Evolutionary conservation across 2,797 vertebrate genomes (phyloP).

Genomic region (Capromys pilorides): DNA sequence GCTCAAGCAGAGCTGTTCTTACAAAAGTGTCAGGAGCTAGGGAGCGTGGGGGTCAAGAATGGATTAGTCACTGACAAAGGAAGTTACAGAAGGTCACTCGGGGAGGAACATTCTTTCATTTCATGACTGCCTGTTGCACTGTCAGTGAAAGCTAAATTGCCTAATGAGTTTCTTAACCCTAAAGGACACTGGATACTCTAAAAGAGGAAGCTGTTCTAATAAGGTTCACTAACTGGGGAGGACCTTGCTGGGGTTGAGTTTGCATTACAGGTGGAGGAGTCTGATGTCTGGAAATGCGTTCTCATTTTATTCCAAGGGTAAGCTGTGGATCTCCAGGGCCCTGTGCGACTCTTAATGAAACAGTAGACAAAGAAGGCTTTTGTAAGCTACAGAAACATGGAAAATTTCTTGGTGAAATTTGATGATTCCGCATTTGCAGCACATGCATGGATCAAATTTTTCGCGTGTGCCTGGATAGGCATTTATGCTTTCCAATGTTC

Average conservation of each 20-base stretch:
- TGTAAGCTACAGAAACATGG: not conserved
- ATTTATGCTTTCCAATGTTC: constrained; percentile 51
- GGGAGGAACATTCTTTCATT: not conserved
- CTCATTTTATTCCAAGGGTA: not conserved
- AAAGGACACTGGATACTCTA: constrained; percentile 41
- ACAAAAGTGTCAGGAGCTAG: not conserved
- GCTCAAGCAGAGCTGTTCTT: not conserved
- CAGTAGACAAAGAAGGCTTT: constrained; percentile 71
- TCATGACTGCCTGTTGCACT: constrained; percentile 46
- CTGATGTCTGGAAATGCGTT: constrained; percentile 47
- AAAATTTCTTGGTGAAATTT: constrained; percentile 61
- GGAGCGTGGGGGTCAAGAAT: constrained; percentile 58
- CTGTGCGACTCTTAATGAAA: constrained; percentile 49
- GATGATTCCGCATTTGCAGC: constrained; percentile 24
- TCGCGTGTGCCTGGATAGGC: not conserved
- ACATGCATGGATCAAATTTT: not conserved
- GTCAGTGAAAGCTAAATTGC: constrained; percentile 48
- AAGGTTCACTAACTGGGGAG: constrained; percentile 27
- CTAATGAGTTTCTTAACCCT: constrained; percentile 33
- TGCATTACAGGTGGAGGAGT: constrained; percentile 62
- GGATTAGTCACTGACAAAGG: constrained; percentile 32
- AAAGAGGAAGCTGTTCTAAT: constrained; percentile 28
- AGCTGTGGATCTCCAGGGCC: not conserved
- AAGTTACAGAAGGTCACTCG: constrained; percentile 45
- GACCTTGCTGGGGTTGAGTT: constrained; percentile 58